These are phyloP conservation scores for Psammodynastes pulverulentus DNA, from an alignment of 2,113 vertebrate genomes.

Conservation along the genomic window DNA sequence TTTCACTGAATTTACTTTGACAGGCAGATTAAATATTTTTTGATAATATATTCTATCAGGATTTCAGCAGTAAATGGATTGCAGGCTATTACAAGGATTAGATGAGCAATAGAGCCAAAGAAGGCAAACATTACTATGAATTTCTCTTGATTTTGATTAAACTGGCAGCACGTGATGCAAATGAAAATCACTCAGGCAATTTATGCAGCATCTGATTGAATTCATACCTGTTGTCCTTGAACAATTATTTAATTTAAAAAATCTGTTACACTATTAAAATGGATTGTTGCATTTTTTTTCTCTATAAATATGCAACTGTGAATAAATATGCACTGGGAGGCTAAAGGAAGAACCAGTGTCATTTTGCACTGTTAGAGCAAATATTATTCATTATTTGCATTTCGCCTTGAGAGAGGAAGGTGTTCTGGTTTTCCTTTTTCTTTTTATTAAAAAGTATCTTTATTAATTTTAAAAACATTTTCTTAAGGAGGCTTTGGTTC, in stretches of 20 bases:
- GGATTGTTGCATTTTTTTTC: conserved; percentile 8
- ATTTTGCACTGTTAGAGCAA: conserved; percentile 17
- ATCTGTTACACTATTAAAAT: conserved; percentile 25
- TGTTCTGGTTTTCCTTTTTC: not conserved
- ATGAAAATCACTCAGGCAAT: not conserved
- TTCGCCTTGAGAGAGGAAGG: not conserved
- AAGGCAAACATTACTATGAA: not conserved
- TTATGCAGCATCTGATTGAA: conserved; percentile 9
- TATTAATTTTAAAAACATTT: too few species aligned
- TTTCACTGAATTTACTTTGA: not conserved
- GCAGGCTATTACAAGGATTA: not conserved
- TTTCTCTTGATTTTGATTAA: not conserved
- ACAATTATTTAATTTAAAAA: not conserved
- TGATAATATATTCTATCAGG: not conserved
- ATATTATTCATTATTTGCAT: not conserved
- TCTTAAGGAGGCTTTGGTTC: not conserved
- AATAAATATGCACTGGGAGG: conserved; percentile 31
- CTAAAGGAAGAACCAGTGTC: conserved; percentile 16
- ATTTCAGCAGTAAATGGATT: not conserved
- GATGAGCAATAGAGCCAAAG: not conserved
- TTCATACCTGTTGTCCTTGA: not conserved
- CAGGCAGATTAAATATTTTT: not conserved
- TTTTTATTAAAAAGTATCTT: too few species aligned
- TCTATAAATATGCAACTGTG: conserved; percentile 24
- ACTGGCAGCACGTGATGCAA: not conserved